A percentile compares a stretch with the other conserved stretches of the same genome.
phyloP scores from a whole-genome alignment of 2,888 invertebrate genomes.

The Drosophila mimetica region DNA sequence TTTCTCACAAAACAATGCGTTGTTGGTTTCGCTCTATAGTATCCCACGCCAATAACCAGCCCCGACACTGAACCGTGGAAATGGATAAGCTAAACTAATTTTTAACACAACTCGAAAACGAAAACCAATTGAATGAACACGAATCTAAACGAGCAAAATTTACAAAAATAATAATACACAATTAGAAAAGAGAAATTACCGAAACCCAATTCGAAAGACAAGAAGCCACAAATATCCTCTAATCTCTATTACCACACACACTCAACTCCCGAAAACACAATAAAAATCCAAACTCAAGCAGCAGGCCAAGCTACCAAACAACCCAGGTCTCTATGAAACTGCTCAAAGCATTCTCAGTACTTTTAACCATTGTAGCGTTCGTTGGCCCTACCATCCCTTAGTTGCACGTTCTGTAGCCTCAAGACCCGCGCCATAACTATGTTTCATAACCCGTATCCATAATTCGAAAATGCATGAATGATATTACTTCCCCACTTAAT shows the following conservation, averaged over 20 bases:
- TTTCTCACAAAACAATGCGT: slow-evolving; percentile 49
- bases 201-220: slow-evolving; percentile 1
- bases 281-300: slow-evolving; percentile 13
- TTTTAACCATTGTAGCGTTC: slow-evolving; percentile 13
- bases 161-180: background rate
- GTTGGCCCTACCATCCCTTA: background rate
- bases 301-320: slow-evolving; percentile 19
- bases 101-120: slow-evolving; percentile 84
- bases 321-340: slow-evolving; percentile 35
- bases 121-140: slow-evolving; percentile 81
- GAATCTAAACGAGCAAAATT: slow-evolving; percentile 26
- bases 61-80: slow-evolving; percentile 96
- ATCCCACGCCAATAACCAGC: slow-evolving; percentile 94
- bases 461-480: slow-evolving; percentile 3
- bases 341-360: slow-evolving; percentile 11
- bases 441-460: background rate
- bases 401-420: slow-evolving; percentile 11
- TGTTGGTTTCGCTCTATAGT: slow-evolving; percentile 86
- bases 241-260: slow-evolving; percentile 1
- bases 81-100: slow-evolving; percentile 87
- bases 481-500: too few species aligned
- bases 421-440: background rate
- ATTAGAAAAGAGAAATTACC: slow-evolving; percentile 15
- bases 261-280: slow-evolving; percentile 5
- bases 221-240: slow-evolving; percentile 18